Evolutionary conservation across 2,888 invertebrate genomes (phyloP).

Genomic region (Hololepta plana): DNA sequence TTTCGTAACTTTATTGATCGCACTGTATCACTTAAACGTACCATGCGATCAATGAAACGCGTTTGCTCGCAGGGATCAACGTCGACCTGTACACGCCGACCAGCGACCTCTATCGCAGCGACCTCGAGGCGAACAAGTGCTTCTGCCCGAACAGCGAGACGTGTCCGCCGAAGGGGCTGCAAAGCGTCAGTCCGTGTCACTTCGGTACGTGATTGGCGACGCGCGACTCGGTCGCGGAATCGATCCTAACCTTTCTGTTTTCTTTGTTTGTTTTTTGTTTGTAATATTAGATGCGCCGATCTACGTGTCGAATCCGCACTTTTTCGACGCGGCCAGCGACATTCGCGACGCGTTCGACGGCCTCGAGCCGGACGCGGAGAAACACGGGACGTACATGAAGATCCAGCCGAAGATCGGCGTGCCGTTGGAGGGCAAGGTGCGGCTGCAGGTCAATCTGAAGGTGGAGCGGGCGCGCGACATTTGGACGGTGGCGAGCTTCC

Average conservation of each 20-base stretch:
- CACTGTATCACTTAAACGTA: too few species aligned
- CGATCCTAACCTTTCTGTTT: conserved; percentile 3
- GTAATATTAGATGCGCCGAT: conserved; percentile 59
- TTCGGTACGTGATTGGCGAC: conserved; percentile 42
- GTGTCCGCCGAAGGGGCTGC: conserved; percentile 57
- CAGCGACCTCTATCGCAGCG: conserved; percentile 47
- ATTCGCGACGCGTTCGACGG: conserved; percentile 53
- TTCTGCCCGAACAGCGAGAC: conserved; percentile 50
- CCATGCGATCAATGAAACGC: too few species aligned
- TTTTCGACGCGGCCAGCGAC: conserved; percentile 59
- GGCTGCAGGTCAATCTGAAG: conserved; percentile 66
- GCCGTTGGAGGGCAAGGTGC: conserved; percentile 62
- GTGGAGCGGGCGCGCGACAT: conserved; percentile 57
- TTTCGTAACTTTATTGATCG: too few species aligned
- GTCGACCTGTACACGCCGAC: conserved; percentile 59
- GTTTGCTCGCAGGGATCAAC: conserved; percentile 34
- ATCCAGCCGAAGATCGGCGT: conserved; percentile 79
- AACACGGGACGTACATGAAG: conserved; percentile 64
- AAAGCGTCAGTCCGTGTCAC: conserved; percentile 76
- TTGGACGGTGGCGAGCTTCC: conserved; percentile 54
- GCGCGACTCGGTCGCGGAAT: too few species aligned
- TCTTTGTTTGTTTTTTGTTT: conserved; percentile 4
- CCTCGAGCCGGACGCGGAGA: conserved; percentile 43
- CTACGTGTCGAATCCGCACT: conserved; percentile 78
- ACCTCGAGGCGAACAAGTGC: conserved; percentile 59